Conservation (phyloP, 2,888 invertebrate genomes). For the Ceramica pisi region DNA sequence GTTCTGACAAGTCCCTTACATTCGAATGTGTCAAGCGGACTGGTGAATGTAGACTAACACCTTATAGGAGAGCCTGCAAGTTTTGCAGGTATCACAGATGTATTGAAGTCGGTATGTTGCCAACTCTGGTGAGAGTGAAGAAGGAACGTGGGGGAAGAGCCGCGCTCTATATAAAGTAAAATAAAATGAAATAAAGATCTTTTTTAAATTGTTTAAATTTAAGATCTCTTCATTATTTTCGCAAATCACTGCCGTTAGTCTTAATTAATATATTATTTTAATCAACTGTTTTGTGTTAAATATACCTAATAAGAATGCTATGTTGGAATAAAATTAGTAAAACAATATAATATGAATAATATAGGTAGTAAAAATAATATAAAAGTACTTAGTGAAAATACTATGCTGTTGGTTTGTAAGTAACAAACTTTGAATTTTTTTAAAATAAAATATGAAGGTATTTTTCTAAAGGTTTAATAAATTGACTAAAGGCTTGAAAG, state of each 20-base stretch:
- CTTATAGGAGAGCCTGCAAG: constrained; percentile 61
- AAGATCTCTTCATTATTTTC: neutral
- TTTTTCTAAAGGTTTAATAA: neutral
- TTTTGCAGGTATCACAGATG: constrained; percentile 75
- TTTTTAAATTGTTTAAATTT: neutral
- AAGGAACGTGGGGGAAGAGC: constrained; percentile 56
- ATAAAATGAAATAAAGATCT: neutral
- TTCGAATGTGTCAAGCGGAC: constrained; percentile 51
- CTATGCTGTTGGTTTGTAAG: neutral
- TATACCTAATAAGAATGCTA: neutral
- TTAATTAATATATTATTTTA: neutral
- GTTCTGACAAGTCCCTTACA: constrained; percentile 38
- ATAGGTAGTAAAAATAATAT: neutral
- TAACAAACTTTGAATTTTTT: neutral
- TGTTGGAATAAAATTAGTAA: neutral
- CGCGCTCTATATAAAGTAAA: constrained; percentile 31
- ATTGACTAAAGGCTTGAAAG: constrained; percentile 2
- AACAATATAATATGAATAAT: neutral
- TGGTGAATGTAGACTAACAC: constrained; percentile 55
- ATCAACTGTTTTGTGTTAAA: too few species aligned
- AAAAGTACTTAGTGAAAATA: neutral
- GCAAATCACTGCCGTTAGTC: constrained; percentile 29
- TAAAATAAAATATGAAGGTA: neutral
- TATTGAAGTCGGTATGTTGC: constrained; percentile 72
- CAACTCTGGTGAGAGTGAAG: constrained; percentile 58